phyloP scores from a whole-genome alignment of 2,888 invertebrate species.

The Diaperis boleti region DNA sequence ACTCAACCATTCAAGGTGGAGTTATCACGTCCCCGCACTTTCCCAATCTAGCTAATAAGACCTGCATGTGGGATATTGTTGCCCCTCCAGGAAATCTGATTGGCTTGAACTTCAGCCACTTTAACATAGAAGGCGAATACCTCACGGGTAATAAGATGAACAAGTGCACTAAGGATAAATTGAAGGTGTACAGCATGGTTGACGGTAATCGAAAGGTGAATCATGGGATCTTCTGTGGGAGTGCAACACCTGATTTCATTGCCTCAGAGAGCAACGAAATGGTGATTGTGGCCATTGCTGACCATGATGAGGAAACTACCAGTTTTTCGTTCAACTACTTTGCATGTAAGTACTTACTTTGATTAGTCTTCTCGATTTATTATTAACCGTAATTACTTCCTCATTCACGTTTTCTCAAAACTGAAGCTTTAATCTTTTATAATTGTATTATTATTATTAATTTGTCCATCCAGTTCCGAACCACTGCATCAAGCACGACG shows the following conservation, averaged over 20 bases:
- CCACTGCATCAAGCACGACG: not conserved
- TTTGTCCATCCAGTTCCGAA: not conserved
- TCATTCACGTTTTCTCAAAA: no score
- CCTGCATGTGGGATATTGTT: slow-evolving; percentile 97
- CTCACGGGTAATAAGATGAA: not conserved
- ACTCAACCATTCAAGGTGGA: slow-evolving; percentile 86
- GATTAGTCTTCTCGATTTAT: no score
- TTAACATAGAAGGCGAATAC: slow-evolving; percentile 88
- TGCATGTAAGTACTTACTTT: not conserved
- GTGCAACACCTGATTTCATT: not conserved
- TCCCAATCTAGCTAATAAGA: slow-evolving; percentile 94
- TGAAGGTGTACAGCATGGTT: not conserved
- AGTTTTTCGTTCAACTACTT: not conserved
- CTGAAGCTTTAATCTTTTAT: no score
- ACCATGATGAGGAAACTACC: not conserved
- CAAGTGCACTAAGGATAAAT: not conserved
- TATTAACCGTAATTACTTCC: no score
- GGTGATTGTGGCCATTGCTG: not conserved
- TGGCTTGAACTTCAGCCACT: slow-evolving; percentile 96
- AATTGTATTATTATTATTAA: no score
- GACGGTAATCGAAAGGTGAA: not conserved
- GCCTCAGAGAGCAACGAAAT: not conserved
- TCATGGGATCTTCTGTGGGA: not conserved
- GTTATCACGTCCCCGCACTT: slow-evolving; percentile 96
- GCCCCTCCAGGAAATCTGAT: slow-evolving; percentile 93